Evolutionary conservation across 1,140 invertebrate species (phyloP).

Genomic region (Apis cerana): DNA sequence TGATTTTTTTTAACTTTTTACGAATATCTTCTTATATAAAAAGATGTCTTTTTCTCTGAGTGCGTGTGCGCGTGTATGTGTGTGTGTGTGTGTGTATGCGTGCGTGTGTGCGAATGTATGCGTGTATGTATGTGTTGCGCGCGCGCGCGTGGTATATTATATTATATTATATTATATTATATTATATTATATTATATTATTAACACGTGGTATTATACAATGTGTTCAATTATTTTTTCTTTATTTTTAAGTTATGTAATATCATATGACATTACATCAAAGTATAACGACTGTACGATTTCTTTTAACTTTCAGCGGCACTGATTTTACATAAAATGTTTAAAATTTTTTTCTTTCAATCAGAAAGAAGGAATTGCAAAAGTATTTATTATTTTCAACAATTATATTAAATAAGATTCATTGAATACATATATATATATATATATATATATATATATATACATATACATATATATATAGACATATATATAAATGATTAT

Average conservation of each 20-base stretch:
- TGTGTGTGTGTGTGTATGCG: conserved; percentile 42
- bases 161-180: conserved; percentile 66
- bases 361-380: not conserved
- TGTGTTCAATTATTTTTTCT: conserved; percentile 62
- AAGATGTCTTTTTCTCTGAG: conserved; percentile 53
- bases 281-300: conserved; percentile 66
- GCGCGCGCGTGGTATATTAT: conserved; percentile 63
- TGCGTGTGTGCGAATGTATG: conserved; percentile 18
- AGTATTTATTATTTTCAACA: not conserved
- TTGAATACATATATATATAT: not conserved
- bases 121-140: conserved; percentile 37
- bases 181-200: conserved; percentile 71
- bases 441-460: not conserved
- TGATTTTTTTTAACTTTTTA: conserved; percentile 51
- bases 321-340: conserved; percentile 64
- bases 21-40: conserved; percentile 66
- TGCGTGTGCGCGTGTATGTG: conserved; percentile 21
- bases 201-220: conserved; percentile 75
- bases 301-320: conserved; percentile 16
- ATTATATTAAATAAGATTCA: not conserved
- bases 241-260: conserved; percentile 41
- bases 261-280: conserved; percentile 64
- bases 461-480: not conserved
- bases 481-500: not conserved
- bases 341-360: conserved; percentile 35